phyloP scores from a whole-genome alignment of 2,888 invertebrate genomes.

The Suillia variegata region DNA sequence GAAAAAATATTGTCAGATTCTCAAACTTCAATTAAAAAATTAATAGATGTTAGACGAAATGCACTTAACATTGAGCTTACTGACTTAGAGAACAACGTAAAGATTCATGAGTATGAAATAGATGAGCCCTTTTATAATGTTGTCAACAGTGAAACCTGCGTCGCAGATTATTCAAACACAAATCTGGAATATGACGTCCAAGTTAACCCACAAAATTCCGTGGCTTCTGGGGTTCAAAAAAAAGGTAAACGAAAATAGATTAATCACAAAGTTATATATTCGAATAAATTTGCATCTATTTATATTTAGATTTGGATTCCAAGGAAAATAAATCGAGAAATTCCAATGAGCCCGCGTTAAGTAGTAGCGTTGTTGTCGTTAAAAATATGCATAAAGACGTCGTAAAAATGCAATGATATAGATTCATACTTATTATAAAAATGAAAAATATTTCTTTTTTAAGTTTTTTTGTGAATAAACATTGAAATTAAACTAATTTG shows the following conservation, averaged over 20 bases:
- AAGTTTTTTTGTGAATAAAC: too few relatives aligned
- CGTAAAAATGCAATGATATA: background rate
- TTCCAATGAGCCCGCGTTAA: constrained; percentile 31
- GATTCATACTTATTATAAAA: too few relatives aligned
- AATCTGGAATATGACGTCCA: too few relatives aligned
- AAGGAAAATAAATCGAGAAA: constrained; percentile 35
- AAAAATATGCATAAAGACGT: background rate
- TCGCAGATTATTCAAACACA: background rate
- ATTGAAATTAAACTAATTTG: too few relatives aligned
- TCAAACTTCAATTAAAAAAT: constrained; percentile 69
- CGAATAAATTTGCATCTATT: too few relatives aligned
- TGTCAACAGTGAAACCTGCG: constrained; percentile 21
- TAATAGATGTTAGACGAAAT: constrained; percentile 68
- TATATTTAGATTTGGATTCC: constrained; percentile 33
- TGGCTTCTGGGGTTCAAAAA: background rate
- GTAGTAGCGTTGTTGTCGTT: constrained; percentile 29
- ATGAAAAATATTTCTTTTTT: too few relatives aligned
- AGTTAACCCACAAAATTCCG: too few relatives aligned
- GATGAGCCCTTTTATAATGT: constrained; percentile 25
- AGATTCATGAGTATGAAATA: constrained; percentile 37
- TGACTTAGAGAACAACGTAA: constrained; percentile 65
- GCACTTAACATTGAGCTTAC: constrained; percentile 70
- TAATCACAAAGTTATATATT: too few relatives aligned
- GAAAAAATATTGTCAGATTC: constrained; percentile 71
- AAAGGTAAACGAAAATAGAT: too few relatives aligned